Base-by-base conservation (phyloP, 2,888 invertebrate genomes). In the Sepiola atlantica region DNA sequence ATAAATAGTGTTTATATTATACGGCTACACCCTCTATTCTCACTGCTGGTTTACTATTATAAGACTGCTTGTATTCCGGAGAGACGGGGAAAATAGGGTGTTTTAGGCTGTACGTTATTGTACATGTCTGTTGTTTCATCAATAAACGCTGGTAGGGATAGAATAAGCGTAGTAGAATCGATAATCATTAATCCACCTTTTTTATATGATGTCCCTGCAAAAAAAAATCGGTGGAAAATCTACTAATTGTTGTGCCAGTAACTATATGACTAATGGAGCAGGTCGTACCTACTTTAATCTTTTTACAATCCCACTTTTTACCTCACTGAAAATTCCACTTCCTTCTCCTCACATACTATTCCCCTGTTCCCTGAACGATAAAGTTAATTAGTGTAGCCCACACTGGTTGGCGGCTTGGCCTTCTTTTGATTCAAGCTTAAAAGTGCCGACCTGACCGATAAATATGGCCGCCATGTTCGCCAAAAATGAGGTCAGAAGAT, bases 301-400 rank as follows among this genome's bases (percentile, higher is more conserved):
- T 14, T 0, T n/a, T 28, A 10, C n/a, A 77, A 77, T 32, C 0
- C 16, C 16, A n/a, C n/a, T 3, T 77, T 77, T 77, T 77, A 32
- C n/a, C 18, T 77, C n/a, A 77, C 12, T 77, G 28, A 24, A 14
- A n/a, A 28, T 77, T 77, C 28, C n/a, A 32, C 77, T 77, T n/a
- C 77, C n/a, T 77, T n/a, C n/a, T 77, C 77, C 4, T 32, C 77
- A 14, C 77, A 77, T 28, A 12, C 77, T 77, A 77, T 77, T 77
- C 77, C n/a, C 28, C 77, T 28, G 77, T 77, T 77, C 77, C n/a
- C 16, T 77, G 14, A 77, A 12, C 77, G 32, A 77, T 77, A 77
- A 77, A n/a, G 77, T 77, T 77, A 77, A 77, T 77, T 77, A 77
- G 77, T 77, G 77, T 77, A 77, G 77, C 77, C 77, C 77, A 32